Percentiles rank a stretch among this genome's conserved stretches.
Conservation (phyloP, 1,140 invertebrate species). For the Papilio polyxenes region DNA sequence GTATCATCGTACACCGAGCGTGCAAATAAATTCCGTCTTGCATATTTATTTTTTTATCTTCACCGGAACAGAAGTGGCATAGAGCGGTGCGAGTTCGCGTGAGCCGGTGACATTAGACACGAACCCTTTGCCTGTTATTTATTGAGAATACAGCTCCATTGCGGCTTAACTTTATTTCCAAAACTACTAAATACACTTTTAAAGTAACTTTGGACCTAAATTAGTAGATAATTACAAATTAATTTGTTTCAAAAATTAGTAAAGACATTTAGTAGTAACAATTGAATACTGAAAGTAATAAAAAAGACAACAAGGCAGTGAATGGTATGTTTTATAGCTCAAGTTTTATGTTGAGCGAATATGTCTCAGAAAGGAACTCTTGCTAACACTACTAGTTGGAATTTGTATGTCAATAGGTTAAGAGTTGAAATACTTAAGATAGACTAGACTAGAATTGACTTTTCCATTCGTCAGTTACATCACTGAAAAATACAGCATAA, state of each 20-base stretch:
- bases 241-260: too few relatives aligned
- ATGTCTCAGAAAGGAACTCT: too few relatives aligned
- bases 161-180: slow-evolving; percentile 27
- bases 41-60: slow-evolving; percentile 33
- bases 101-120: slow-evolving; percentile 65
- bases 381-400: background rate
- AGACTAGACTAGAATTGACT: slow-evolving; percentile 30
- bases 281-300: too few relatives aligned
- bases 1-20: background rate
- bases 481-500: background rate
- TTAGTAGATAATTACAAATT: too few relatives aligned
- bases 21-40: slow-evolving; percentile 23
- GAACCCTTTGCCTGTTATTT: slow-evolving; percentile 76
- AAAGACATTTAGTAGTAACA: too few relatives aligned
- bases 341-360: background rate
- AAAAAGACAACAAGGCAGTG: too few relatives aligned
- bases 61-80: slow-evolving; percentile 35
- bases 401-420: background rate
- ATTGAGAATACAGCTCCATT: slow-evolving; percentile 49
- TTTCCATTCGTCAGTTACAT: slow-evolving; percentile 14
- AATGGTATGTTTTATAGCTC: background rate
- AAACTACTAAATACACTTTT: background rate
- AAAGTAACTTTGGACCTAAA: background rate
- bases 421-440: background rate
- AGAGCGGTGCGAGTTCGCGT: slow-evolving; percentile 60